Percentiles rank a stretch among this genome's conserved stretches.
phyloP scores from a whole-genome alignment of 1,140 invertebrate genomes.

The Drosophila virilis region DNA sequence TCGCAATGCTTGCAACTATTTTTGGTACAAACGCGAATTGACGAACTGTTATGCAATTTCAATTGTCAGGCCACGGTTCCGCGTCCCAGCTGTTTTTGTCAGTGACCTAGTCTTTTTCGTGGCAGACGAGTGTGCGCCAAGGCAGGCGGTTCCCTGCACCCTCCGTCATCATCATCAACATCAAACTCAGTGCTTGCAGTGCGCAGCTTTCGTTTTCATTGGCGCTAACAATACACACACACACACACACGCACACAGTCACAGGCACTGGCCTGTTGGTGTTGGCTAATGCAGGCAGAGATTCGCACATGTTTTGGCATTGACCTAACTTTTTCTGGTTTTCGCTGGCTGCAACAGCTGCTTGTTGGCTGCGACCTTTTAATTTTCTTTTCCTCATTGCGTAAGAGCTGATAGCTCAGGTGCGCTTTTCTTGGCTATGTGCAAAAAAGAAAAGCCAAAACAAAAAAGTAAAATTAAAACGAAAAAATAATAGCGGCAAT shows the following conservation, averaged over 20 bases:
- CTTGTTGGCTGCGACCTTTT: background rate
- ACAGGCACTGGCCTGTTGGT: constrained; percentile 12
- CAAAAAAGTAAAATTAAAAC: constrained; percentile 13
- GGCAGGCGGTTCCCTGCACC: constrained; percentile 20
- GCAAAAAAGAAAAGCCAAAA: background rate
- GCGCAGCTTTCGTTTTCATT: constrained; percentile 70
- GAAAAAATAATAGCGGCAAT: constrained; percentile 7
- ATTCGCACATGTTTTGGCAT: constrained; percentile 68
- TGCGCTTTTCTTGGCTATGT: constrained; percentile 14
- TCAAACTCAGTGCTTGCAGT: background rate
- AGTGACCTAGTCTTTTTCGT: constrained; percentile 41
- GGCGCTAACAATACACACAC: constrained; percentile 14
- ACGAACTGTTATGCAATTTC: constrained; percentile 40
- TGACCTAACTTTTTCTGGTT: constrained; percentile 53
- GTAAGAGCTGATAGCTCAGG: constrained; percentile 19
- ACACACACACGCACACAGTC: constrained; percentile 18
- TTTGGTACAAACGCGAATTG: constrained; percentile 17
- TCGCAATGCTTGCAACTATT: constrained; percentile 46
- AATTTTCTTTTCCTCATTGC: constrained; percentile 27
- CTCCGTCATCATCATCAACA: background rate
- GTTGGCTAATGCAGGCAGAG: constrained; percentile 14
- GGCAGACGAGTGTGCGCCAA: constrained; percentile 64
- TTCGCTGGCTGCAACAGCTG: constrained; percentile 36
- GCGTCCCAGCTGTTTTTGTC: constrained; percentile 37
- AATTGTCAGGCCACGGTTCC: background rate